These are phyloP conservation scores for Drymodes brunneopygia DNA, from an alignment of 2,113 vertebrate species.

Conservation along the genomic window DNA sequence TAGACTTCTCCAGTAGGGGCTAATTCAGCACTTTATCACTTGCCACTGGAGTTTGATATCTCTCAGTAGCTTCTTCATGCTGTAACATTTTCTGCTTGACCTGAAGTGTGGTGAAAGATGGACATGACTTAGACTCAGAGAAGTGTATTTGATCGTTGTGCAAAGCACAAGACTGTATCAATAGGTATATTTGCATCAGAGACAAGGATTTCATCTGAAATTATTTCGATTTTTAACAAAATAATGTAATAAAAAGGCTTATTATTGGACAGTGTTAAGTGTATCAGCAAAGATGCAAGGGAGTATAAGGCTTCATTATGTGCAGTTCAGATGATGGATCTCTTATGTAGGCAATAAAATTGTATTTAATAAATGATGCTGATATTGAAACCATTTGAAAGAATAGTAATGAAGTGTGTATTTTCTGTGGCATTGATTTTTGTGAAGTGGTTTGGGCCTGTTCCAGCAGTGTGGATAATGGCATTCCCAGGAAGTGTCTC, in stretches of 20 bases:
- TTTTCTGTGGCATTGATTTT: conserved; percentile 17
- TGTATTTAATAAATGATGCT: background rate
- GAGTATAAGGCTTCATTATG: background rate
- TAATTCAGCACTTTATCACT: background rate
- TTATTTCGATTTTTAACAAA: background rate
- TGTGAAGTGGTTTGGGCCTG: background rate
- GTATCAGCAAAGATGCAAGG: background rate
- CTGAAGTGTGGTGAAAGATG: fast-evolving
- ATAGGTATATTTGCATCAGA: background rate
- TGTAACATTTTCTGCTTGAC: background rate
- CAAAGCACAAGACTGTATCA: fast-evolving
- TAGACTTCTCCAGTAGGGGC: background rate
- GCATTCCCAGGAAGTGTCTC: fast-evolving
- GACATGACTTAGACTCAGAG: background rate
- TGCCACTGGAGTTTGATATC: background rate
- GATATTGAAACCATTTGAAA: background rate
- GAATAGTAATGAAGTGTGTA: background rate
- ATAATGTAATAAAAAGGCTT: background rate
- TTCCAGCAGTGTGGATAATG: background rate
- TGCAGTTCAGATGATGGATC: background rate
- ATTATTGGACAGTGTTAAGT: background rate
- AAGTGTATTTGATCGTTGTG: background rate
- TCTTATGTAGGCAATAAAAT: background rate
- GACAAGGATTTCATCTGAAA: background rate
- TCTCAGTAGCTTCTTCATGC: background rate